Evolutionary conservation across 2,113 vertebrate species (phyloP).

Genomic region (Cephalopterus ornatus): DNA sequence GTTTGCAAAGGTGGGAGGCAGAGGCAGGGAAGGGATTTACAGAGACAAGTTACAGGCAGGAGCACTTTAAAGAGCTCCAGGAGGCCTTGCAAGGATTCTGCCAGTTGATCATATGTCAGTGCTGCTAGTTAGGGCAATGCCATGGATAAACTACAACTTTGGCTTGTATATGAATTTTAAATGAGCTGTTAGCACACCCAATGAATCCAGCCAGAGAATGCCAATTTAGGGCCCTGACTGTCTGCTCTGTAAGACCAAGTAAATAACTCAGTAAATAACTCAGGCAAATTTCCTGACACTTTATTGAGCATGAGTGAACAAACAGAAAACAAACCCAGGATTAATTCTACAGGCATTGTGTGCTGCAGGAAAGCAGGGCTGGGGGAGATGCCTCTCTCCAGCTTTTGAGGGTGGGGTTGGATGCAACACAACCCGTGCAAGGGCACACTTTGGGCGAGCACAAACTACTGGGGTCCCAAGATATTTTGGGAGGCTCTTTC

Average conservation of each 20-base stretch:
- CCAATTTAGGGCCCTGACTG: neutral
- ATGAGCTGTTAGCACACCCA: neutral
- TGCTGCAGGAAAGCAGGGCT: neutral
- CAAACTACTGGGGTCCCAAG: neutral
- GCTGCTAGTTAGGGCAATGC: neutral
- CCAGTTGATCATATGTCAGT: neutral
- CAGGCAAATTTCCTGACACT: neutral
- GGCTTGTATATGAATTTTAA: neutral
- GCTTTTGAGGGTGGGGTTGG: neutral
- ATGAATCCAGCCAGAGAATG: neutral
- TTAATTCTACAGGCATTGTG: neutral
- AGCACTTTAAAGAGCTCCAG: neutral
- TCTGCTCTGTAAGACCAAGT: neutral
- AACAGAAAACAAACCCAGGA: neutral
- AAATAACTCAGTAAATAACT: slow-evolving; percentile 24
- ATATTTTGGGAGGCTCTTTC: neutral
- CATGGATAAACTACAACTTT: neutral
- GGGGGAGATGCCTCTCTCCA: neutral
- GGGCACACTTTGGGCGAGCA: neutral
- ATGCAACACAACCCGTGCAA: neutral
- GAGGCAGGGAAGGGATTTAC: neutral
- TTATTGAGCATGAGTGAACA: neutral
- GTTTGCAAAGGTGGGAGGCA: neutral
- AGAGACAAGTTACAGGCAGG: neutral
- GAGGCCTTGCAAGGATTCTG: neutral